phyloP scores from a whole-genome alignment of 2,888 invertebrate species.

The Apamea epomidion region DNA sequence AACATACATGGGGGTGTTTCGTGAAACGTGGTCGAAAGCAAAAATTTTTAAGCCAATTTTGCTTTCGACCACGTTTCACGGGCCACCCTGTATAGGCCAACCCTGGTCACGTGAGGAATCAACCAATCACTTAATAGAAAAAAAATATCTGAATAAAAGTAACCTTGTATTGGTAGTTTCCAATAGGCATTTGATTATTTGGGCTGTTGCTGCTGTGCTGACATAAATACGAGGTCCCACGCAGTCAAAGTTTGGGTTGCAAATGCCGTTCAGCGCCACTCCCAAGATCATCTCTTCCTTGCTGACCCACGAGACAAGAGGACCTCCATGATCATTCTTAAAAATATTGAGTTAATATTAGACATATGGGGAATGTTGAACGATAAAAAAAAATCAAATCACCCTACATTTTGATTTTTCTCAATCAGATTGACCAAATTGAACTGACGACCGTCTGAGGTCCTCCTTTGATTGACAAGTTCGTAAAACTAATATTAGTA shows the following conservation, averaged over 20 bases:
- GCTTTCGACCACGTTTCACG: background rate
- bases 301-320: slow-evolving; percentile 40
- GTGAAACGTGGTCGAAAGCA: too few species aligned
- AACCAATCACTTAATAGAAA: background rate
- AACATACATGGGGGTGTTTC: background rate
- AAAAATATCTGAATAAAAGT: background rate
- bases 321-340: slow-evolving; percentile 55
- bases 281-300: slow-evolving; percentile 47
- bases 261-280: slow-evolving; percentile 42
- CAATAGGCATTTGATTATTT: slow-evolving; percentile 54
- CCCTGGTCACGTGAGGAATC: background rate
- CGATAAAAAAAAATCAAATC: background rate
- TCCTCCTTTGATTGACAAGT: background rate
- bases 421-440: background rate
- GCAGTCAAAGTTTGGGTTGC: slow-evolving; percentile 45
- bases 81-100: background rate
- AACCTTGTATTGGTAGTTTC: slow-evolving; percentile 34
- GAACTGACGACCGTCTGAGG: too few species aligned
- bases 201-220: slow-evolving; percentile 48
- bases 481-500: background rate
- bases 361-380: background rate
- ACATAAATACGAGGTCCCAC: slow-evolving; percentile 50
- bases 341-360: slow-evolving; percentile 11
- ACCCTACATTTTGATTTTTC: background rate
- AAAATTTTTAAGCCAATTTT: too few species aligned